Evolutionary conservation across 2,888 invertebrate genomes (phyloP).

Genomic region (Nebria salina): DNA sequence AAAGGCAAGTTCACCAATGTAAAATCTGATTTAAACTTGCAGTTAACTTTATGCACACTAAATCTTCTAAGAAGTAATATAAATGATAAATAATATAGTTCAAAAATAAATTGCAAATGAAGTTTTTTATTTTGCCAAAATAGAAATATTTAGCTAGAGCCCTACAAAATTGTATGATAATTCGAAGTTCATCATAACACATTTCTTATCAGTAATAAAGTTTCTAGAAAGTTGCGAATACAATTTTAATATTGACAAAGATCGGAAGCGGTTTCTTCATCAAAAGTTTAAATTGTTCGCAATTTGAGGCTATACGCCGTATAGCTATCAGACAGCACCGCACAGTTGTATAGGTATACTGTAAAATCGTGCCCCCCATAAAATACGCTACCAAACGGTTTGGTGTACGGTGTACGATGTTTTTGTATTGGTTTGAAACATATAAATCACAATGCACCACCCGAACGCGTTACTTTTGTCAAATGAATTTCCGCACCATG

Average conservation of each 20-base stretch:
- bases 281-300: constrained; percentile 1
- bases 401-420: background rate
- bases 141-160: background rate
- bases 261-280: background rate
- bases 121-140: too few relatives aligned
- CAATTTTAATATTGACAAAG: background rate
- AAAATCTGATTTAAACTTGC: too few relatives aligned
- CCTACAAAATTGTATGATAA: background rate
- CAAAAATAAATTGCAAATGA: too few relatives aligned
- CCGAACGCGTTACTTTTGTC: constrained; percentile 21
- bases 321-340: background rate
- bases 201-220: background rate
- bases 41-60: too few relatives aligned
- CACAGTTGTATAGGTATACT: background rate
- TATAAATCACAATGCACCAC: constrained; percentile 27
- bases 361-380: background rate
- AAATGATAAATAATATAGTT: too few relatives aligned
- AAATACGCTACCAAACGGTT: background rate
- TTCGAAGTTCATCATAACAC: background rate
- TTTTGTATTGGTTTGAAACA: constrained; percentile 15
- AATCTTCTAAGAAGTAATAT: too few relatives aligned
- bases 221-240: background rate
- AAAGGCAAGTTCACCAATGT: too few relatives aligned
- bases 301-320: background rate
- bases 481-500: constrained; percentile 23